Base-by-base conservation (phyloP, 2,797 vertebrate genomes). In the Amniataba percoides region DNA sequence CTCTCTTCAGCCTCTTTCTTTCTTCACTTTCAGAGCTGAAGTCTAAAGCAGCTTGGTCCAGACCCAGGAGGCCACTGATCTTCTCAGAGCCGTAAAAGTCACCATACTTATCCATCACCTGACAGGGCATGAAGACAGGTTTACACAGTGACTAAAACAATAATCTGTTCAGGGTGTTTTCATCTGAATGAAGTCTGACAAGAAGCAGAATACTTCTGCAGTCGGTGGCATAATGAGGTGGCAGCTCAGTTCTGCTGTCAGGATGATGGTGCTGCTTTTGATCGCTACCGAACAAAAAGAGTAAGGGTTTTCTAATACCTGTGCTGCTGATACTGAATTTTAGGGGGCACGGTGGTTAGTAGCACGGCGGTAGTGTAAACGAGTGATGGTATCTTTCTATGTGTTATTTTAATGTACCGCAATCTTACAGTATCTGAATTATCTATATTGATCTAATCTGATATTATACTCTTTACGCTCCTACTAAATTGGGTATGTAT, bases 61-160 rank as follows among this genome's bases (percentile, higher is more conserved):
- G 94, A 81, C 97, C 97, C 0, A 99, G 92, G 56, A 99, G 94
- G 81, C 97, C 96, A n/a, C 96, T 97, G 91, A 98, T 97, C 84
- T 96, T 94, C 78, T 97, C 95, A 55, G 95, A 89, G 69, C 97
- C 97, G 16, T 97, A 98, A 83, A 99, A 95, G 59, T 97, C 96
- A 18, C 96, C 96, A 4, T 98, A 98, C 75, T 99, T 99, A 91
- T 97, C 96, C 97, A 97, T 97, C 71, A 99, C 97, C 97, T 99
- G 82, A 84, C 65, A 77, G 19, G 19, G 16, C 19, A 27, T 78
- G 81, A 88, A 71, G 53, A 87, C 55, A 69, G 48, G 39, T 83
- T 82, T 55, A 64, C 36, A 83, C 1, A 18, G 21, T 43, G 49
- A 40, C 25, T 49, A 10, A 55, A 78, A 48, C 55, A 77, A 80